These are phyloP conservation scores for Tolypeutes matacus DNA, from an alignment of 2,797 vertebrate genomes.

Conservation along the genomic window DNA sequence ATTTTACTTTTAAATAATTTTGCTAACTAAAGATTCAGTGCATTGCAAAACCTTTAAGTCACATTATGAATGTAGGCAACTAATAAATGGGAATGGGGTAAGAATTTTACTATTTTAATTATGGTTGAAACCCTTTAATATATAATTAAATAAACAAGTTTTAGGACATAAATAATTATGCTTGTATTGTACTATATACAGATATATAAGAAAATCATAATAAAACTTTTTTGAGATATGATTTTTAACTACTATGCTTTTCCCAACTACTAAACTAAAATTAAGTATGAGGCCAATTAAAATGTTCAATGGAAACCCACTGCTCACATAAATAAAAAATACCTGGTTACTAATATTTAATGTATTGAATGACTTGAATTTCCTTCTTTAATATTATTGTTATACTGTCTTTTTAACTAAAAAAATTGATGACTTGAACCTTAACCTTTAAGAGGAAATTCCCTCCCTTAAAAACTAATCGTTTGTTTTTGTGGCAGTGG, in stretches of 20 bases:
- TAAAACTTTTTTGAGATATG: background rate
- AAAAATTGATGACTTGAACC: background rate
- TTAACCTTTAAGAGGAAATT: background rate
- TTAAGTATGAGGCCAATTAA: slow-evolving; percentile 22
- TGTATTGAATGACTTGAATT: background rate
- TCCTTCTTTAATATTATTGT: background rate
- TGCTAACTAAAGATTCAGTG: background rate
- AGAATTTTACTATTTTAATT: background rate
- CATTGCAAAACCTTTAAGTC: slow-evolving; percentile 22
- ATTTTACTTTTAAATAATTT: slow-evolving; percentile 42
- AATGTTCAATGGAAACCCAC: background rate
- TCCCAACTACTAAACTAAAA: slow-evolving; percentile 4
- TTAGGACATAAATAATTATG: slow-evolving; percentile 4
- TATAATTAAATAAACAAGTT: background rate
- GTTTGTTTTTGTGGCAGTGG: background rate
- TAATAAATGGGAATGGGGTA: background rate
- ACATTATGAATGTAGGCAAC: background rate
- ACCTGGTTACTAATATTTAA: background rate
- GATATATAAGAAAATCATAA: background rate
- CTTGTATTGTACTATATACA: background rate
- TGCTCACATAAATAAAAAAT: slow-evolving; percentile 1
- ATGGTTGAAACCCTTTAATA: slow-evolving; percentile 13
- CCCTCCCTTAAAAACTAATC: background rate
- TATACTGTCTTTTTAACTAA: background rate
- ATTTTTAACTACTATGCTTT: slow-evolving; percentile 52